Conservation (phyloP, 2,888 invertebrate genomes). For the Drosophila aldrichi region DNA sequence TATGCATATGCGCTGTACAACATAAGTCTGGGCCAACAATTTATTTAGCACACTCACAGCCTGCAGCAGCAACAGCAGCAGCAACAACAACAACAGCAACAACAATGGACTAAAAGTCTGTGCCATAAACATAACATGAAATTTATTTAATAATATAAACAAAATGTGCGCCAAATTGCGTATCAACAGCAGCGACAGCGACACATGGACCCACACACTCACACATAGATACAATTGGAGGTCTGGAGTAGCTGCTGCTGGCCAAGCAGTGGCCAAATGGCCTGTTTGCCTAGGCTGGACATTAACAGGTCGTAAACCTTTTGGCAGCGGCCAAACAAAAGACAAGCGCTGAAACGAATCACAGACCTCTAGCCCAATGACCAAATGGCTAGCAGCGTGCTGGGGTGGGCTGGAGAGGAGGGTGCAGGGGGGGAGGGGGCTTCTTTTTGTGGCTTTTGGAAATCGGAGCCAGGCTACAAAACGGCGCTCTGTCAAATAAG, state of each 20-base stretch:
- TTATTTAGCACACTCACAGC: slow-evolving; percentile 52
- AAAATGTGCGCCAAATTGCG: slow-evolving; percentile 79
- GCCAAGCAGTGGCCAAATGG: slow-evolving; percentile 40
- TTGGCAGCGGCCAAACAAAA: slow-evolving; percentile 76
- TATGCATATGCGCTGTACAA: slow-evolving; percentile 18
- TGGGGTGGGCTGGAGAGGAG: too few relatives aligned
- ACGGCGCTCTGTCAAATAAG: slow-evolving; percentile 79
- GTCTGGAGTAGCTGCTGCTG: slow-evolving; percentile 20
- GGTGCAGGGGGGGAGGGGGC: not conserved
- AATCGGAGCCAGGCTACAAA: slow-evolving; percentile 70
- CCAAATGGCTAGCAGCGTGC: not conserved
- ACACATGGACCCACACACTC: not conserved
- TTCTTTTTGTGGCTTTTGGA: slow-evolving; percentile 26
- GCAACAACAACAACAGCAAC: slow-evolving; percentile 13
- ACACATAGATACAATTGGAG: not conserved
- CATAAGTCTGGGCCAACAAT: slow-evolving; percentile 39
- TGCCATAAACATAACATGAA: slow-evolving; percentile 67
- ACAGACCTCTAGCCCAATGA: slow-evolving; percentile 28
- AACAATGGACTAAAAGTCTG: slow-evolving; percentile 20
- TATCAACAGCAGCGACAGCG: slow-evolving; percentile 65
- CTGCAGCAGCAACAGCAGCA: slow-evolving; percentile 34
- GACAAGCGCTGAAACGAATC: slow-evolving; percentile 75
- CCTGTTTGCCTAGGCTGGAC: slow-evolving; percentile 71
- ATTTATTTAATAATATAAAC: slow-evolving; percentile 80
- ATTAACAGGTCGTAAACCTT: slow-evolving; percentile 82